Conservation (phyloP, 2,113 vertebrate species). For the Alethe castanea region DNA sequence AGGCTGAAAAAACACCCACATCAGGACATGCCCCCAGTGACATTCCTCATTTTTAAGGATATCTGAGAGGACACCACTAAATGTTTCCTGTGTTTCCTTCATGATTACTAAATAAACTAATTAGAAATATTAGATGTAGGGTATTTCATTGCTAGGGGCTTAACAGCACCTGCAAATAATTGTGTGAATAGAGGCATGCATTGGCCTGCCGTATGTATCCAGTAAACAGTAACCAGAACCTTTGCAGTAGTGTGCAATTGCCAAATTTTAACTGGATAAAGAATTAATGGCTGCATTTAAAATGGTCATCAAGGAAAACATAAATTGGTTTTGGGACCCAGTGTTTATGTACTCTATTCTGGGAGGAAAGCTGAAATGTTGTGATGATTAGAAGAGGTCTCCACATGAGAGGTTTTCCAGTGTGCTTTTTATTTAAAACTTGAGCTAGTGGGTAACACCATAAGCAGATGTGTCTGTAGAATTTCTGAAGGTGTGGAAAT, state of each 20-base stretch:
- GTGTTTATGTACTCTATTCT: background rate
- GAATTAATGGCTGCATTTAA: background rate
- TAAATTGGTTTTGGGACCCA: background rate
- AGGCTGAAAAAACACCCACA: constrained; percentile 30
- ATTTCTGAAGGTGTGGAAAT: background rate
- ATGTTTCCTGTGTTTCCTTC: constrained; percentile 30
- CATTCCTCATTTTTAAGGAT: constrained; percentile 18
- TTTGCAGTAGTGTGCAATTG: background rate
- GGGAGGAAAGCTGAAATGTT: background rate
- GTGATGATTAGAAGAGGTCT: background rate
- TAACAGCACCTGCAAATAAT: constrained; percentile 14
- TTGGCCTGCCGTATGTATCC: background rate
- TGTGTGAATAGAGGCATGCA: background rate
- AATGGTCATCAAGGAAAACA: background rate
- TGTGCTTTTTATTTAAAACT: background rate
- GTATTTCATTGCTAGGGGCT: background rate
- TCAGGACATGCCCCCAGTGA: constrained; percentile 5
- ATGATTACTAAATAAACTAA: constrained; percentile 5
- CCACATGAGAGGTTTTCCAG: background rate
- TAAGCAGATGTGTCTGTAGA: background rate
- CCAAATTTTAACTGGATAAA: background rate
- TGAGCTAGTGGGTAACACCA: background rate
- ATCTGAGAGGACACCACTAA: constrained; percentile 31
- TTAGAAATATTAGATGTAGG: constrained; percentile 35
- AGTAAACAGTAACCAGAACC: background rate